phyloP scores from a whole-genome alignment of 1,140 invertebrate species.

The Neodiprion pinetum region DNA sequence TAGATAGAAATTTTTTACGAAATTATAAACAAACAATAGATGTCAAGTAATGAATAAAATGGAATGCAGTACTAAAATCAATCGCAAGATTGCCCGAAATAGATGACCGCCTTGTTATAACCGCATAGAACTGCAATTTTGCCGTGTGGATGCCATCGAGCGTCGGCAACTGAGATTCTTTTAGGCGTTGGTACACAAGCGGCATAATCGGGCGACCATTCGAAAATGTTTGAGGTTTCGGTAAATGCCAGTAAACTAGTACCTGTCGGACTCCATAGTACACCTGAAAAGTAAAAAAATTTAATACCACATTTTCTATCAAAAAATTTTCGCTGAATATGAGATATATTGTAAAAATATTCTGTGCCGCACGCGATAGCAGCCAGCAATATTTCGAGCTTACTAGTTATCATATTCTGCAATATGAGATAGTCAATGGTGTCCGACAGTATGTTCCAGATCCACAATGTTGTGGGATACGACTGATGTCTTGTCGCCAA shows the following conservation, averaged over 20 bases:
- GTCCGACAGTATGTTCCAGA: conserved; percentile 52
- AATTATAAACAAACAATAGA: too few relatives aligned
- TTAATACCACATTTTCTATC: not conserved
- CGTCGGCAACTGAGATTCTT: conserved; percentile 47
- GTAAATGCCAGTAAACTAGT: conserved; percentile 46
- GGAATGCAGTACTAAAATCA: too few relatives aligned
- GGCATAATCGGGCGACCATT: conserved; percentile 46
- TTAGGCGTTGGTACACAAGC: conserved; percentile 39
- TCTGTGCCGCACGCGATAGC: not conserved
- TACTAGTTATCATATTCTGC: conserved; percentile 52
- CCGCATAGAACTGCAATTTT: conserved; percentile 45
- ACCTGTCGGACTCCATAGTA: conserved; percentile 47
- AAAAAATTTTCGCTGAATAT: not conserved
- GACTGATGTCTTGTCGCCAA: conserved; percentile 53
- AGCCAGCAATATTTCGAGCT: not conserved
- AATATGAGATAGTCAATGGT: conserved; percentile 52
- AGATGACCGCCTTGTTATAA: conserved; percentile 42
- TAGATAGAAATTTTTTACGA: too few relatives aligned
- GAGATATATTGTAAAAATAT: not conserved
- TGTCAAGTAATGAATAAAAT: too few relatives aligned
- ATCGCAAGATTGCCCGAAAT: not conserved
- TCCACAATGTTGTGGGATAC: conserved; percentile 55
- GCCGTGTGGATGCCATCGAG: conserved; percentile 45
- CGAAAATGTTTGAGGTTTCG: conserved; percentile 44
- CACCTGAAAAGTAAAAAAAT: conserved; percentile 36